Conservation (phyloP, 2,797 vertebrate species). For the Coilia nasus region DNA sequence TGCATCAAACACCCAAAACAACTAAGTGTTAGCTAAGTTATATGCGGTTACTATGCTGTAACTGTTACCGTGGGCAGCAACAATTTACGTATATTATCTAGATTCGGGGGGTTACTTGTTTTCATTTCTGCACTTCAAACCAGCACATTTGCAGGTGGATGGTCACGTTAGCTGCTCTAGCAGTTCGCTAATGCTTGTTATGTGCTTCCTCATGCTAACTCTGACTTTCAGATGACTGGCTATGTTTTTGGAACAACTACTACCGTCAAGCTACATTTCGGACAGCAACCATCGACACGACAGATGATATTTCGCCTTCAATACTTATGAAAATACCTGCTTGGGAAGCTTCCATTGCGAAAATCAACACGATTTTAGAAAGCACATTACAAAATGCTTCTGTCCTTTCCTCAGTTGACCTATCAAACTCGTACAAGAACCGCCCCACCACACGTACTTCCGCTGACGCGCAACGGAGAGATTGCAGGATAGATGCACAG, state of each 20-base stretch:
- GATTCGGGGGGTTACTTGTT: neutral
- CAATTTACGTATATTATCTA: too few species aligned
- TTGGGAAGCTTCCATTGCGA: neutral
- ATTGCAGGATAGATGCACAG: neutral
- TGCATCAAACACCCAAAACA: too few species aligned
- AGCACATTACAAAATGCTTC: neutral
- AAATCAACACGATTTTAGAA: neutral
- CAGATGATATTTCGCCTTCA: neutral
- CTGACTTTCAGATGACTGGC: neutral
- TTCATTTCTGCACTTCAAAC: too few species aligned
- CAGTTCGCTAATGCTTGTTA: neutral
- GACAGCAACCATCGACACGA: neutral
- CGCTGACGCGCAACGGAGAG: neutral
- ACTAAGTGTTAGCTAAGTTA: too few species aligned
- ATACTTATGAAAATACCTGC: neutral
- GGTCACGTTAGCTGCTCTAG: neutral
- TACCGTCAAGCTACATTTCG: neutral
- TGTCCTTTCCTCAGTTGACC: constrained; percentile 1
- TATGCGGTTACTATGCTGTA: too few species aligned
- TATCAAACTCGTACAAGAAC: neutral
- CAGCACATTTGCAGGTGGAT: neutral
- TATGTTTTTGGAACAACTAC: neutral
- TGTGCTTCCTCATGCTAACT: neutral
- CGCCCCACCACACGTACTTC: neutral
- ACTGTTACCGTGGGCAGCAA: too few species aligned